Evolutionary conservation across 2,888 invertebrate species (phyloP).

Genomic region (Andrena haemorrhoa): DNA sequence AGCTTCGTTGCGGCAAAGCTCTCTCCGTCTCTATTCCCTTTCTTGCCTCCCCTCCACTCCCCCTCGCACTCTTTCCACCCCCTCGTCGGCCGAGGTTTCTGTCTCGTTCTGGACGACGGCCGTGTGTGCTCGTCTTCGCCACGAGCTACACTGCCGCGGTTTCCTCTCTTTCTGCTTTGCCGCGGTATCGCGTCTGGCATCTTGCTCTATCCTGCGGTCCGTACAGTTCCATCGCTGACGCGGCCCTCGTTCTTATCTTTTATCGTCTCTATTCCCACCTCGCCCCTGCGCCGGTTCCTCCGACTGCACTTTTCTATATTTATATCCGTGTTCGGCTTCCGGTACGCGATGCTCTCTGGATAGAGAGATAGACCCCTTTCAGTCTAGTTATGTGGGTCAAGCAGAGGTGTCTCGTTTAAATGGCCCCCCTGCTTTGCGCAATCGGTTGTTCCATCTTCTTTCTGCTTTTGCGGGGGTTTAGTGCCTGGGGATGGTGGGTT

Average conservation of each 20-base stretch:
- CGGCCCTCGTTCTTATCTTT: constrained; percentile 46
- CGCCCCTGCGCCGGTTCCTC: background rate
- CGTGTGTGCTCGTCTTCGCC: background rate
- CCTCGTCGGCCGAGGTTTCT: background rate
- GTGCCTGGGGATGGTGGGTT: no score
- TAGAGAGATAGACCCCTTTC: background rate
- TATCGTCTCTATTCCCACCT: constrained; percentile 34
- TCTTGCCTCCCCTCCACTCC: background rate
- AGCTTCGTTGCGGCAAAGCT: constrained; percentile 55
- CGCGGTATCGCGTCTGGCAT: background rate
- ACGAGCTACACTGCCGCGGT: background rate
- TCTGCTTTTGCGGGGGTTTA: no score
- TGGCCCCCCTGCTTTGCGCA: background rate
- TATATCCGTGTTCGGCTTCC: constrained; percentile 39
- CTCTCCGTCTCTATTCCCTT: constrained; percentile 29
- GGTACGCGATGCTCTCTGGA: constrained; percentile 12
- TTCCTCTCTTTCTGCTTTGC: background rate
- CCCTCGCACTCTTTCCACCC: background rate
- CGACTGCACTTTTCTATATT: constrained; percentile 23
- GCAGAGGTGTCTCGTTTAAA: background rate
- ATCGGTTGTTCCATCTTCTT: constrained; percentile 5
- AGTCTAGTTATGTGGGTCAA: constrained; percentile 36
- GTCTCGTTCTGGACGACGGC: background rate
- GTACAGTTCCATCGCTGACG: background rate
- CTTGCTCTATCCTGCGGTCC: background rate